phyloP scores from a whole-genome alignment of 2,113 vertebrate species.

The Alethe diademata region DNA sequence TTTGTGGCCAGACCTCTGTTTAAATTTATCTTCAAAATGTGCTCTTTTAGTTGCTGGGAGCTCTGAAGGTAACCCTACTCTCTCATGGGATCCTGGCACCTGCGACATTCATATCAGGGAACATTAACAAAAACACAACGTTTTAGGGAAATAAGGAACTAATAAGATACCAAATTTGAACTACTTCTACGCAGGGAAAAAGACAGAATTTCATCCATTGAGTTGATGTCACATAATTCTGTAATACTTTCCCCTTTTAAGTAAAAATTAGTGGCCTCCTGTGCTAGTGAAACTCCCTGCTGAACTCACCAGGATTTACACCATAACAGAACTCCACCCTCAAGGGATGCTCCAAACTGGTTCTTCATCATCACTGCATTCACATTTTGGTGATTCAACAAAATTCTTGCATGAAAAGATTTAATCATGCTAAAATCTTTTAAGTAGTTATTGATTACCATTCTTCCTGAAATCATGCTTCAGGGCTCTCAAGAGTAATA shows the following conservation, averaged over 20 bases:
- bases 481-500: not conserved
- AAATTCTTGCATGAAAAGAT: not conserved
- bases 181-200: not conserved
- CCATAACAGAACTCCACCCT: not conserved
- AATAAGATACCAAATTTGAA: not conserved
- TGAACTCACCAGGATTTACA: not conserved
- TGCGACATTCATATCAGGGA: slow-evolving; percentile 87
- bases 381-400: not conserved
- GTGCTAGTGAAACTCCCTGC: not conserved
- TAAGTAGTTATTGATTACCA: not conserved
- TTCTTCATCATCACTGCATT: not conserved
- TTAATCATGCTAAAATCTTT: not conserved
- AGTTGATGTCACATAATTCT: not conserved
- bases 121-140: slow-evolving; percentile 74
- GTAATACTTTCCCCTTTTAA: not conserved
- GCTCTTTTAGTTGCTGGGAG: slow-evolving; percentile 78
- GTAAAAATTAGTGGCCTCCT: not conserved
- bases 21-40: slow-evolving; percentile 87
- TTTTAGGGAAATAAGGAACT: slow-evolving; percentile 30
- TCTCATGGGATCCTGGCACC: slow-evolving; percentile 84
- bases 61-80: slow-evolving; percentile 89
- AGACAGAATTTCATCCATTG: not conserved
- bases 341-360: not conserved
- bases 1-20: slow-evolving; percentile 90
- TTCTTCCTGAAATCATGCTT: not conserved